Evolutionary conservation across 2,113 vertebrate genomes (phyloP).

Genomic region (Danionella cerebrum): DNA sequence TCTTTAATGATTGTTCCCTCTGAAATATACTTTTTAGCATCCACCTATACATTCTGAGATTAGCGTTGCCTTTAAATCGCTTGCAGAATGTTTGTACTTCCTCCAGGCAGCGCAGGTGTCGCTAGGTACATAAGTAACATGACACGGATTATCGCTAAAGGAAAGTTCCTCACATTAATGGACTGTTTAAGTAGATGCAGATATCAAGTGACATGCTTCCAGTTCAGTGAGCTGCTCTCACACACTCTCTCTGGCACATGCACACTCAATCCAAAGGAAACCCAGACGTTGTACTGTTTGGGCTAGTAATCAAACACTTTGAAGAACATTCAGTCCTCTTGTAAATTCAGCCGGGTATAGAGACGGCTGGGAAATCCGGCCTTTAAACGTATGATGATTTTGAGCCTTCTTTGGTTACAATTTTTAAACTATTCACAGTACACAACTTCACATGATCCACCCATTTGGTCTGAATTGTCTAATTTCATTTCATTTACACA

Average conservation of each 20-base stretch:
- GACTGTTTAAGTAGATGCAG: not conserved
- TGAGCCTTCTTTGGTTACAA: not conserved
- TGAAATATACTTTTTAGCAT: too few species aligned
- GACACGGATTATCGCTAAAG: slow-evolving; percentile 5
- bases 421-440: not conserved
- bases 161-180: not conserved
- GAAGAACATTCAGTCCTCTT: not conserved
- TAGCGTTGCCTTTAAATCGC: too few species aligned
- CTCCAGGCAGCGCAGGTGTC: not conserved
- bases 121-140: not conserved
- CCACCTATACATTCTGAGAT: too few species aligned
- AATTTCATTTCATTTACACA: too few species aligned
- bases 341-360: not conserved
- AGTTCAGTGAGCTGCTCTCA: slow-evolving; percentile 9
- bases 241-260: not conserved
- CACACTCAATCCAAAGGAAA: not conserved
- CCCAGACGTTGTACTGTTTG: not conserved
- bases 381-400: not conserved
- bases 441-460: too few species aligned
- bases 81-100: not conserved
- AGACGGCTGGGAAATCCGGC: not conserved
- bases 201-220: slow-evolving; percentile 20
- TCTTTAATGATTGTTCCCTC: too few species aligned
- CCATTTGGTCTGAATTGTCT: too few species aligned
- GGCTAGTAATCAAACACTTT: slow-evolving; percentile 3